These are phyloP conservation scores for Nylanderia fulva DNA, from an alignment of 1,140 invertebrate genomes.

Conservation along the genomic window DNA sequence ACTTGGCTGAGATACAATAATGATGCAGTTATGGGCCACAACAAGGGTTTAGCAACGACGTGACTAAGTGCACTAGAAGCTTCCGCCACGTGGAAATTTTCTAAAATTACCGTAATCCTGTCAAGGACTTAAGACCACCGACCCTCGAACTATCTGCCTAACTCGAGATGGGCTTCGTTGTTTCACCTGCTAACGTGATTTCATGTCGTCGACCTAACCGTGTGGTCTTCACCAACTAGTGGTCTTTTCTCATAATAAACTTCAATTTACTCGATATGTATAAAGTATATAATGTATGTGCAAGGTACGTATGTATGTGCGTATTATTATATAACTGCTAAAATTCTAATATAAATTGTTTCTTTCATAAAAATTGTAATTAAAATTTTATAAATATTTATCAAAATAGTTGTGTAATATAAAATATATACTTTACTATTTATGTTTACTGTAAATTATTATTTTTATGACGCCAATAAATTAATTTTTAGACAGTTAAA, in stretches of 20 bases:
- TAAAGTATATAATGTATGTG: not conserved
- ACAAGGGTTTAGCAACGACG: conserved; percentile 5
- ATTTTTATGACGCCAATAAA: not conserved
- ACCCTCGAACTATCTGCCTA: conserved; percentile 60
- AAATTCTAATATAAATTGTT: not conserved
- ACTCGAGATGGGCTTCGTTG: conserved; percentile 72
- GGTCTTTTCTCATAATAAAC: conserved; percentile 56
- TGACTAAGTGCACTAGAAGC: conserved; percentile 19
- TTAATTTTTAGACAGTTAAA: not conserved
- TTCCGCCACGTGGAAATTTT: conserved; percentile 34
- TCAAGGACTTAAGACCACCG: conserved; percentile 68
- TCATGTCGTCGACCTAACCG: conserved; percentile 74
- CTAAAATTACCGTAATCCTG: conserved; percentile 72
- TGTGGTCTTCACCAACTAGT: conserved; percentile 49
- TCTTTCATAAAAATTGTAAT: not conserved
- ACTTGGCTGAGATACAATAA: conserved; percentile 5
- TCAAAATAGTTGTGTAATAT: not conserved
- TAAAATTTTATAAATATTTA: not conserved
- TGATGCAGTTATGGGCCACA: conserved; percentile 8
- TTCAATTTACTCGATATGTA: not conserved
- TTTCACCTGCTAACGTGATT: conserved; percentile 75
- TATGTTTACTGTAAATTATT: not conserved
- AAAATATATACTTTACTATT: not conserved
- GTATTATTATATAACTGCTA: not conserved
- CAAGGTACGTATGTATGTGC: not conserved